Evolutionary conservation across 1,140 invertebrate species (phyloP), one percentile per base, ranked within the genome.

Genomic region (Neoseiulus cucumeris): DNA sequence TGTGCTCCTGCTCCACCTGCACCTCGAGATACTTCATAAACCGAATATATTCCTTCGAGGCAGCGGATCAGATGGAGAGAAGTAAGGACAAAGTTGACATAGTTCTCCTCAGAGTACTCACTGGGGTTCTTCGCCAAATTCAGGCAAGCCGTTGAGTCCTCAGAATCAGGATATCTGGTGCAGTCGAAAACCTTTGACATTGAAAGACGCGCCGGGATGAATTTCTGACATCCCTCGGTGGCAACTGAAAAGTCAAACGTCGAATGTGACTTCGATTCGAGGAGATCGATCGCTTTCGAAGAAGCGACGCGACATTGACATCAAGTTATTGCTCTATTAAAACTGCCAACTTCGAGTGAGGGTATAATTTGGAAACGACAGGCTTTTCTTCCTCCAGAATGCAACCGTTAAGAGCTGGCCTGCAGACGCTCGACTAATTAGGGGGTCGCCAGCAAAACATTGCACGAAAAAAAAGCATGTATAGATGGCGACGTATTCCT

Each of bases 201-300:
- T 41, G 78, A 75, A 1, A 78, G 65, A 64, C 76, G 72, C 69
- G 80, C 75, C 28, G 77, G 71, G 42, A 84, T 81, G 22, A 80
- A 76, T 42, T 82, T 80, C 25, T 80, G 79, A 69, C 83, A 85
- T 41, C 78, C 78, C 70, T 83, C 80, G 6, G 80, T 74, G 55
- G 81, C 78, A 44, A 78, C 80, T 80, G 72, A 12, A 70, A 72
- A 12, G 20, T 68, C 42, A 64, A 41, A 44, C 42, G 14, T 22
- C 44, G 41, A 28, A 28, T 28, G 25, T 5, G 28, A 47, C 45
- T 47, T 14, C 45, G 28, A 20, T 28, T 47, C 45, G 45, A 47
- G 7, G 28, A 4, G 18, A 28, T 28, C 4, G 45, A 14, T 20
- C 4, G 28, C 4, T 14, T 47, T 20, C 42, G n/a, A 44, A 12